Evolutionary conservation across 2,888 invertebrate species (phyloP).

Genomic region (Deladenus siricidicola): DNA sequence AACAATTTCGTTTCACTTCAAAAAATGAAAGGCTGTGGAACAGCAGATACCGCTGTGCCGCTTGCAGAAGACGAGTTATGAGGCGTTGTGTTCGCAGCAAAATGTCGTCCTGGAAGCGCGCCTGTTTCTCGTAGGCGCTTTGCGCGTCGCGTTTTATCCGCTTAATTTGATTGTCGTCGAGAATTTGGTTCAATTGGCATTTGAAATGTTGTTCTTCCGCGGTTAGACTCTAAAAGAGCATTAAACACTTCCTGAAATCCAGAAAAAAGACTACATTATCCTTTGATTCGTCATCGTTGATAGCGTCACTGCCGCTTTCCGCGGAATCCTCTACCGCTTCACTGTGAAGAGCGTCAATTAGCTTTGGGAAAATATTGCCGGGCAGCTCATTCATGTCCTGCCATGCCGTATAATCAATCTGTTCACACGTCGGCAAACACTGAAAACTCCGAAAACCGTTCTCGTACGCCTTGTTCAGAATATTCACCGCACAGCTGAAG

Average conservation of each 20-base stretch:
- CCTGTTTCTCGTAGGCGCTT: conserved; percentile 48
- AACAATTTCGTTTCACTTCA: no score
- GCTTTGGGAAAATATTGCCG: conserved; percentile 47
- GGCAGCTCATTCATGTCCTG: conserved; percentile 52
- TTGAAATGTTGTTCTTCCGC: conserved; percentile 9
- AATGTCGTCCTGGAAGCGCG: conserved; percentile 51
- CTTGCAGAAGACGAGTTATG: conserved; percentile 34
- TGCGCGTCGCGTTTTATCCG: conserved; percentile 46
- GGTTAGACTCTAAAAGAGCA: neutral
- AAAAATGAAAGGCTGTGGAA: no score
- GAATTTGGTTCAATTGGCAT: conserved; percentile 31
- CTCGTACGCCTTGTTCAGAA: conserved; percentile 29
- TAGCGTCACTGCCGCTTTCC: conserved; percentile 5
- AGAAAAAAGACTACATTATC: no score
- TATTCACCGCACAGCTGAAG: conserved; percentile 44
- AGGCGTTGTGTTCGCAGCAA: conserved; percentile 41
- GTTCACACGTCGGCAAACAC: conserved; percentile 46
- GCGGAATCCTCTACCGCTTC: conserved; percentile 32
- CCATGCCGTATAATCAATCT: conserved; percentile 52
- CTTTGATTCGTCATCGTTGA: neutral
- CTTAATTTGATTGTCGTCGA: conserved; percentile 26
- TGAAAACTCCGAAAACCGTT: conserved; percentile 29
- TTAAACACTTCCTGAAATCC: neutral
- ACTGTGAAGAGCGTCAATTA: conserved; percentile 45
- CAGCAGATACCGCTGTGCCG: conserved; percentile 26